A percentile compares a stretch with the other conserved stretches of the same genome.
phyloP scores from a whole-genome alignment of 2,888 invertebrate species.

The Synergus gifuensis region DNA sequence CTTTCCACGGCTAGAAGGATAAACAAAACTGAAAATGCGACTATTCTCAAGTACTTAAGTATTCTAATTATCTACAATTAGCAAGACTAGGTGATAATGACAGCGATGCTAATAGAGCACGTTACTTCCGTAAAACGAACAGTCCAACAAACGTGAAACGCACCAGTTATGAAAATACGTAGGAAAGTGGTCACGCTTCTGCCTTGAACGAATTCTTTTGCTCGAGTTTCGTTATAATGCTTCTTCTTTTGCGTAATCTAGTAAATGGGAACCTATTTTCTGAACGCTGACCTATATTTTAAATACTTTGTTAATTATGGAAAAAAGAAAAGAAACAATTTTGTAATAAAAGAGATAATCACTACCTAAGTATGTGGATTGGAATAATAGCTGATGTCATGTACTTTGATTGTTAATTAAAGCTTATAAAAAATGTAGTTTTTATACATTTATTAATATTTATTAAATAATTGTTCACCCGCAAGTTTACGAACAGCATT shows the following conservation, averaged over 20 bases:
- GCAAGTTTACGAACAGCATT: background rate
- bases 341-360: background rate
- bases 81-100: constrained; percentile 3
- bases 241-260: constrained; percentile 23
- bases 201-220: constrained; percentile 39
- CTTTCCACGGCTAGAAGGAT: background rate
- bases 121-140: constrained; percentile 6
- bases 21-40: background rate
- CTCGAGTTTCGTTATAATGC: constrained; percentile 45
- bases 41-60: background rate
- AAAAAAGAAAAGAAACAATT: background rate
- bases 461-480: background rate
- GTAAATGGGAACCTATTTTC: background rate
- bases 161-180: constrained; percentile 43
- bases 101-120: constrained; percentile 2
- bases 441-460: background rate
- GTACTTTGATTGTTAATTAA: background rate
- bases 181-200: constrained; percentile 53
- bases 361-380: background rate
- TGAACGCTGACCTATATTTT: background rate
- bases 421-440: too few species aligned
- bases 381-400: background rate
- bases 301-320: background rate
- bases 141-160: constrained; percentile 13
- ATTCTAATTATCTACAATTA: constrained; percentile 26